phyloP scores from a whole-genome alignment of 53 echinoderm and acorn worm genomes.

The Apostichopus leukothele region DNA sequence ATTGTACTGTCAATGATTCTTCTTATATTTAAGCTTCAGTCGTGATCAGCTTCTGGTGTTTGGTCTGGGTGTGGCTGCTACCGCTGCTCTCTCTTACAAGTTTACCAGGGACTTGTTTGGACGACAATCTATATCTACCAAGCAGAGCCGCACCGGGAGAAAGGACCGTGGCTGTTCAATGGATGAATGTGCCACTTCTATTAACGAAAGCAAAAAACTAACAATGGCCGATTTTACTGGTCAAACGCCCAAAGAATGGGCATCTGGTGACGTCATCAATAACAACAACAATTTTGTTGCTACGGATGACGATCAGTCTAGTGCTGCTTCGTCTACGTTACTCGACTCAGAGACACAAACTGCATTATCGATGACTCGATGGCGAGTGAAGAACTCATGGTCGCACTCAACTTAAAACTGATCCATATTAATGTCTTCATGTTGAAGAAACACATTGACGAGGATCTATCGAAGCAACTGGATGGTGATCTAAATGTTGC shows the following conservation, averaged over 20 bases:
- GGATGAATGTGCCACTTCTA: not conserved
- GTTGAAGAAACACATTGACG: conserved; percentile 19
- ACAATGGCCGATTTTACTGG: not conserved
- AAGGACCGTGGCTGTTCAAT: too few species aligned
- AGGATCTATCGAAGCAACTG: not conserved
- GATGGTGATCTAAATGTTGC: conserved; percentile 13
- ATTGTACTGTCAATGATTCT: too few species aligned
- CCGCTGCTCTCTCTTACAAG: not conserved
- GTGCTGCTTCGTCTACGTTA: not conserved
- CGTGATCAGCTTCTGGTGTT: too few species aligned
- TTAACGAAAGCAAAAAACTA: not conserved
- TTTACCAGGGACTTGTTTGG: not conserved
- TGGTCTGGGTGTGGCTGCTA: too few species aligned
- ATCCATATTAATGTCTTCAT: conserved; percentile 1
- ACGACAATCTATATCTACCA: not conserved
- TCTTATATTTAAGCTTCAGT: too few species aligned
- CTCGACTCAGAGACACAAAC: not conserved
- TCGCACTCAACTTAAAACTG: conserved; percentile 5
- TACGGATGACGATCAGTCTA: not conserved
- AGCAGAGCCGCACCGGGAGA: too few species aligned
- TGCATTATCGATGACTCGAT: not conserved
- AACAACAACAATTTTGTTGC: not conserved
- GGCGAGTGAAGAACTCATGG: not conserved
- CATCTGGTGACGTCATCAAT: not conserved
- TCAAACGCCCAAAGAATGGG: not conserved